phyloP scores from a whole-genome alignment of 2,888 invertebrate species.

The Rotaria magnacalcarata region DNA sequence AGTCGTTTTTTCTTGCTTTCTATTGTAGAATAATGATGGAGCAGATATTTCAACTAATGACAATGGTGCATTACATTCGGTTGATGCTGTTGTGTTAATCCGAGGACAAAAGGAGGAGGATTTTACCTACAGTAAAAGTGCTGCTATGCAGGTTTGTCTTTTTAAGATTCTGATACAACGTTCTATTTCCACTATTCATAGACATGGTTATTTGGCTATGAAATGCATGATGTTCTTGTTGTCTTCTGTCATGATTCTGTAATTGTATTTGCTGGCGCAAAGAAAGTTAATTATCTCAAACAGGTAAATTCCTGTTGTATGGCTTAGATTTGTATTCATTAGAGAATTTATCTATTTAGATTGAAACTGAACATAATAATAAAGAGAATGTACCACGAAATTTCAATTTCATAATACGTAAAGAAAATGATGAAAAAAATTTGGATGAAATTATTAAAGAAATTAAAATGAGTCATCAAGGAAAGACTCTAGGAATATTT shows the following conservation, averaged over 20 bases:
- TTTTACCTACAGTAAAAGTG: not conserved
- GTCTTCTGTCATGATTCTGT: conserved; percentile 79
- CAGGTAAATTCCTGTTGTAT: conserved; percentile 61
- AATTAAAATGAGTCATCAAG: conserved; percentile 41
- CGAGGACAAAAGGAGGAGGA: not conserved
- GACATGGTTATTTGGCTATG: conserved; percentile 95
- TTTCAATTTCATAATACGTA: conserved; percentile 43
- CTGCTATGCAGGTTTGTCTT: conserved; percentile 18
- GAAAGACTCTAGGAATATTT: conserved; percentile 39
- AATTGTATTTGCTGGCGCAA: conserved; percentile 87
- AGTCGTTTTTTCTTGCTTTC: too few species aligned
- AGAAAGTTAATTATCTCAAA: conserved; percentile 91
- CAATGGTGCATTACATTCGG: not conserved
- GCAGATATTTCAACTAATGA: not conserved
- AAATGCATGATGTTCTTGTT: conserved; percentile 88
- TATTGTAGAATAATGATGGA: not conserved
- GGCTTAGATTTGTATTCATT: not conserved
- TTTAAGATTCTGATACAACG: not conserved
- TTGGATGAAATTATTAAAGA: conserved; percentile 43
- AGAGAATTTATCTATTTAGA: not conserved
- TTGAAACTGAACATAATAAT: conserved; percentile 71
- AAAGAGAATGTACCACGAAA: conserved; percentile 64
- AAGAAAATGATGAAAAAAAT: conserved; percentile 43
- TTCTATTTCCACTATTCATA: conserved; percentile 53
- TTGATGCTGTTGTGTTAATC: not conserved